phyloP scores from a whole-genome alignment of 2,113 vertebrate genomes.

The Cairina moschata region DNA sequence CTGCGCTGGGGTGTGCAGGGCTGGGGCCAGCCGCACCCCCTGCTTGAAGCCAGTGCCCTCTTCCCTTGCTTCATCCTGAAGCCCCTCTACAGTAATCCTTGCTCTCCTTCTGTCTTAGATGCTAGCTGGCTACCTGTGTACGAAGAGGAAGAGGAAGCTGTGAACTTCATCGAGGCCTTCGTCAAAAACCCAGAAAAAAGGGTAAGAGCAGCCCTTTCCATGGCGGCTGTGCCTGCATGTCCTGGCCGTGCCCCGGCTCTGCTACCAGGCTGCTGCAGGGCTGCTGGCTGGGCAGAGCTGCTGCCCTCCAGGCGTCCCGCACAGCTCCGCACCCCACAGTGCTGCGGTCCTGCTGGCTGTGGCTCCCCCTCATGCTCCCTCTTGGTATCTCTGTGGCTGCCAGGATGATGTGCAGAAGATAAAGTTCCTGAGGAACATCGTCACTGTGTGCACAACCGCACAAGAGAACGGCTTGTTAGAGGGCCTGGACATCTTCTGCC shows the following conservation, averaged over 20 bases:
- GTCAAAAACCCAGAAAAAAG: too few species aligned
- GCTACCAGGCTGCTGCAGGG: background rate
- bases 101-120: too few species aligned
- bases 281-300: background rate
- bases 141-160: too few species aligned
- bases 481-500: background rate
- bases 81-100: too few species aligned
- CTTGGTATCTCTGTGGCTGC: background rate
- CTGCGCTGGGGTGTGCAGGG: too few species aligned
- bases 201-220: background rate
- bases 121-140: too few species aligned
- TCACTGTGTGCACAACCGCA: background rate
- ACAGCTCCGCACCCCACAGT: background rate
- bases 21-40: too few species aligned
- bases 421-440: background rate
- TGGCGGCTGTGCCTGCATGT: background rate
- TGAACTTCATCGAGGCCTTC: too few species aligned
- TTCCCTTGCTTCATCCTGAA: too few species aligned
- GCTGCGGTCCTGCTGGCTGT: background rate
- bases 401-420: background rate
- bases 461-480: background rate
- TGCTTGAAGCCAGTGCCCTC: too few species aligned
- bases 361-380: background rate
- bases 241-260: background rate
- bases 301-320: background rate